A percentile compares a stretch with the other conserved stretches of the same genome.
These are phyloP conservation scores for Steinernema carpocapsae DNA, from an alignment of 2,888 invertebrate species.

Conservation along the genomic window DNA sequence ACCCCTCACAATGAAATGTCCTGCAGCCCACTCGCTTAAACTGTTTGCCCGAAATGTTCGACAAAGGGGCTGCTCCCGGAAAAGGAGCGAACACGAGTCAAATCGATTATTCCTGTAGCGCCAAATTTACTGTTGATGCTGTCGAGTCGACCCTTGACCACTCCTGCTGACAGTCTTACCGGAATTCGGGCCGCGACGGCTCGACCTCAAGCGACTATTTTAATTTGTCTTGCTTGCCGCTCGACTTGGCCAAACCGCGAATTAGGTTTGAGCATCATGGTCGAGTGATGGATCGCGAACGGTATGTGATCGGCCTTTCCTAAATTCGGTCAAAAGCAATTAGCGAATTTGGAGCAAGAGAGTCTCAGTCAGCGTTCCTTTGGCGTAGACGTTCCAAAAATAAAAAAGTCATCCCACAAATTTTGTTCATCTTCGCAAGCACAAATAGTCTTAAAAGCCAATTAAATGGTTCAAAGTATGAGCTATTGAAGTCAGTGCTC, in stretches of 20 bases:
- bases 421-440: neutral
- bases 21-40: slow-evolving; percentile 9
- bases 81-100: slow-evolving; percentile 20
- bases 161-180: no score
- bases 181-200: no score
- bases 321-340: slow-evolving; percentile 1
- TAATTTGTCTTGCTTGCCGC: no score
- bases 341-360: neutral
- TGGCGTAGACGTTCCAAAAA: neutral
- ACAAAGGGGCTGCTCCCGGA: slow-evolving; percentile 26
- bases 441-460: neutral
- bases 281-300: neutral
- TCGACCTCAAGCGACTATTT: no score
- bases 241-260: no score
- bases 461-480: neutral
- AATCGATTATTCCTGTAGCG: slow-evolving; percentile 31
- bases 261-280: neutral
- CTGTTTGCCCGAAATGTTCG: slow-evolving; percentile 22
- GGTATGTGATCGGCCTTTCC: neutral
- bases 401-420: neutral
- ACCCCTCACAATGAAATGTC: slow-evolving; percentile 9
- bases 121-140: slow-evolving; percentile 29
- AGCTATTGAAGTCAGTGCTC: no score
- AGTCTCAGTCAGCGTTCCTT: neutral
- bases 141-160: neutral